These are phyloP conservation scores for Drosophila orena DNA, from an alignment of 1,140 invertebrate species.

Conservation along the genomic window DNA sequence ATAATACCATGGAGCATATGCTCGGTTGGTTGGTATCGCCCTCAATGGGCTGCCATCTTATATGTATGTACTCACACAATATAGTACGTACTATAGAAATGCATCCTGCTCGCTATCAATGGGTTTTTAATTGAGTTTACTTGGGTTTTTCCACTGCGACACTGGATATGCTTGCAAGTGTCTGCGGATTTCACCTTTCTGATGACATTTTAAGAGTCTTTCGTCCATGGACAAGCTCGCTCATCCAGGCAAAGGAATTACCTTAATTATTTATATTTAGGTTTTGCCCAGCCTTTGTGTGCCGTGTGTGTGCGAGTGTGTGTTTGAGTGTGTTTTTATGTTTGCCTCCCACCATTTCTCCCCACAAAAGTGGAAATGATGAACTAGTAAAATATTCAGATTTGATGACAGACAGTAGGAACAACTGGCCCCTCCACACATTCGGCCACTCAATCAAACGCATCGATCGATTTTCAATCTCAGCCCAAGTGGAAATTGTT, in stretches of 20 bases:
- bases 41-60: no score
- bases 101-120: slow-evolving; percentile 17
- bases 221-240: background rate
- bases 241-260: slow-evolving; percentile 11
- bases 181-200: slow-evolving; percentile 5
- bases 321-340: no score
- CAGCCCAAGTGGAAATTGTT: slow-evolving; percentile 43
- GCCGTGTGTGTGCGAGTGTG: no score
- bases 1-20: slow-evolving; percentile 38
- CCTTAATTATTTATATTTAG: slow-evolving; percentile 60
- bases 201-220: slow-evolving; percentile 21
- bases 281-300: background rate
- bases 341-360: no score
- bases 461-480: slow-evolving; percentile 52
- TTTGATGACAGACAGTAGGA: slow-evolving; percentile 24
- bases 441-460: slow-evolving; percentile 29
- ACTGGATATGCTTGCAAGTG: slow-evolving; percentile 12
- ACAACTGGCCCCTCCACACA: background rate
- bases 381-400: slow-evolving; percentile 48
- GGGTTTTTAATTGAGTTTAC: slow-evolving; percentile 47
- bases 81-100: background rate
- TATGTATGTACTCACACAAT: slow-evolving; percentile 11
- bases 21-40: background rate
- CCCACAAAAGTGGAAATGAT: slow-evolving; percentile 38
- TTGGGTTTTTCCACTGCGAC: slow-evolving; percentile 4